Base-by-base conservation (phyloP, 64 coral and sea anemone species). In the Dendrophyllia cribrosa region DNA sequence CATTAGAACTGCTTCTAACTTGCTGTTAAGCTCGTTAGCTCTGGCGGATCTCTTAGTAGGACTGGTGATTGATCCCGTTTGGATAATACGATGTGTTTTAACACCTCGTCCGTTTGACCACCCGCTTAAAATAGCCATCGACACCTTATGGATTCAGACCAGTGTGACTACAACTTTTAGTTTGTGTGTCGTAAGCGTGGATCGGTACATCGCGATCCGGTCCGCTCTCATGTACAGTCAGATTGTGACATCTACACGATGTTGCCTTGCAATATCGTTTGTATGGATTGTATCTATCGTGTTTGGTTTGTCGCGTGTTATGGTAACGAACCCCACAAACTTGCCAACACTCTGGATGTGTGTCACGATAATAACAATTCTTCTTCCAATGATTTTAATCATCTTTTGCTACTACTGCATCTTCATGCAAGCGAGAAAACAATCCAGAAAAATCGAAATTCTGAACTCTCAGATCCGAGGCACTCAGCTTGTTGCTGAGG, bases 361-460 rank as follows among this genome's bases (percentile, higher is more conserved):
- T 17, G 85, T 90, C 0, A 86, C 86, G 47, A 63, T 92, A 59
- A 47, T 92, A 5, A 92, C 94, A 9, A 87, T 95, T 44, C 91
- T 95, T 53, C 76, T 95, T 43, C 94, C 94, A 4, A 87, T 95
- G 77, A 53, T 86, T 17, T 17, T 95, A 1, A 95, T 95, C 23
- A 72, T 86, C 9, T 92, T 92, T 51, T 95, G 89, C 26, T 95
- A 95, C 83, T 88, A 61, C 3, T 66, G 86, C 49, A 95, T 95
- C 24, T 88, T 91, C 22, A 78, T 67, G 78, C 74, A 65, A 3
- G 94, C 89, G 0, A 81, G 74, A 81, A 76, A 55, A 43, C 89
- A 95, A 45, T 80, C 63, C 45, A 74, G 75, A 15, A 84, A 72
- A 20, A 95, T 95, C 19, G 58, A 74, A 3, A 46, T 21, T 56